Conservation (phyloP, 2,797 vertebrate species). For the Petrocephalus schoutedeni region DNA sequence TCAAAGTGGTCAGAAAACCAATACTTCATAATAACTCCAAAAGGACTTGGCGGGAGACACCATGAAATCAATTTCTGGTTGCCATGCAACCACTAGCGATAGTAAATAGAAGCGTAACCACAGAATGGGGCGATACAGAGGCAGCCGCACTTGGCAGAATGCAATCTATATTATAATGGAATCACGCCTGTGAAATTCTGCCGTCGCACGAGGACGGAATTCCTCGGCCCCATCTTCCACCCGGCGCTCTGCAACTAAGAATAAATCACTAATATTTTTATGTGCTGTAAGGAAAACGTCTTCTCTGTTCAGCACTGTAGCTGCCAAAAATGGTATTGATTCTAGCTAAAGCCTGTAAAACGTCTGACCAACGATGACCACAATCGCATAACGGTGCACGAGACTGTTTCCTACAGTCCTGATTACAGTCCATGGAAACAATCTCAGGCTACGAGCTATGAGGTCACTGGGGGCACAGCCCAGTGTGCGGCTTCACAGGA, state of each 20-base stretch:
- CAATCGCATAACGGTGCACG: background rate
- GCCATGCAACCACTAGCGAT: conserved; percentile 46
- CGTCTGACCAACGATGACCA: background rate
- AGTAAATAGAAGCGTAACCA: conserved; percentile 41
- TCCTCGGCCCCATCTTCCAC: background rate
- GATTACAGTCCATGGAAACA: background rate
- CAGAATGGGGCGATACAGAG: conserved; percentile 41
- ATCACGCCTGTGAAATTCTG: conserved; percentile 22
- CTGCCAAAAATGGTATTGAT: background rate
- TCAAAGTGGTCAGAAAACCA: conserved; percentile 40
- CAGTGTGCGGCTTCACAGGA: background rate
- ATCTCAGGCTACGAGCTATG: background rate
- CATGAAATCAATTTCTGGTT: conserved; percentile 54
- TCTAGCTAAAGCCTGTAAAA: background rate
- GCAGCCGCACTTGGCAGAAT: conserved; percentile 21
- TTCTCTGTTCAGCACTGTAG: background rate
- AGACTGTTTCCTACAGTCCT: background rate
- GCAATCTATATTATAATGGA: conserved; percentile 28
- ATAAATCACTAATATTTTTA: background rate
- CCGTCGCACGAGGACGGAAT: conserved; percentile 17
- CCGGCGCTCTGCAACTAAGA: background rate
- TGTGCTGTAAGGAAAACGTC: background rate
- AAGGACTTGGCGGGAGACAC: conserved; percentile 37
- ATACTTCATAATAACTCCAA: conserved; percentile 50
- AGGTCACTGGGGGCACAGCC: background rate